Evolutionary conservation across 2,113 vertebrate species (phyloP), one percentile per base, ranked within the genome.

Genomic region (Tyto alba): DNA sequence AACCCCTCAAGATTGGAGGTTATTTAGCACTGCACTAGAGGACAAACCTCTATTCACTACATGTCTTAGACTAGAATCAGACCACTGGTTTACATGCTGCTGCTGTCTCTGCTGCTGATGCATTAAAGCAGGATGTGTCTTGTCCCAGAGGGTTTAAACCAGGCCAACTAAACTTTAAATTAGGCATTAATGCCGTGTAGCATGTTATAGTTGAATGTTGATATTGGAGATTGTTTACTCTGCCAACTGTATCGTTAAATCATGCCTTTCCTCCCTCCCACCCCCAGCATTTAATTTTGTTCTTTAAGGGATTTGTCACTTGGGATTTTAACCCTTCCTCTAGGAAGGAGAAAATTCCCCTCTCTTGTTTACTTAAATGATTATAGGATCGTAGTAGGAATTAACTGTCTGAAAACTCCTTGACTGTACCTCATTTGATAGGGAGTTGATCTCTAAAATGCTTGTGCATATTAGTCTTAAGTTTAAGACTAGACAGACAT

Each of bases 171-270:
- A 92, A 89, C 52, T 64, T 95, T 82, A 87, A 87, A 78, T 91
- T 93, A 32, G 84, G 47, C 43, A 68, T 91, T 91, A 95, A 82
- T 68, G 57, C 69, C 85, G 36, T 79, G 57, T 93, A 72, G 57
- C 40, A 52, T 87, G 43, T 73, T 95, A 26, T 6, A 94, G 84
- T 17, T 85, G 43, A 87, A 85, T 78, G 77, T 78, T 80, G 63
- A 55, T 77, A 29, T 80, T 89, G 64, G 80, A 94, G 66, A 67
- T 87, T 95, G 86, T 95, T 96, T 95, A 88, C 73, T 85, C 84
- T 95, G 87, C 52, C 79, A 92, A 14, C 68, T 78, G n/a, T 81
- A 27, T 87, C 84, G 34, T 75, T 95, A 95, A 97, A 96, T 95
- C 81, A 87, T 68, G 64, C 48, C 43, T 90, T 85, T 92, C 53